These are phyloP conservation scores for Pangasianodon hypophthalmus DNA, from an alignment of 2,113 vertebrate genomes.

Conservation along the genomic window DNA sequence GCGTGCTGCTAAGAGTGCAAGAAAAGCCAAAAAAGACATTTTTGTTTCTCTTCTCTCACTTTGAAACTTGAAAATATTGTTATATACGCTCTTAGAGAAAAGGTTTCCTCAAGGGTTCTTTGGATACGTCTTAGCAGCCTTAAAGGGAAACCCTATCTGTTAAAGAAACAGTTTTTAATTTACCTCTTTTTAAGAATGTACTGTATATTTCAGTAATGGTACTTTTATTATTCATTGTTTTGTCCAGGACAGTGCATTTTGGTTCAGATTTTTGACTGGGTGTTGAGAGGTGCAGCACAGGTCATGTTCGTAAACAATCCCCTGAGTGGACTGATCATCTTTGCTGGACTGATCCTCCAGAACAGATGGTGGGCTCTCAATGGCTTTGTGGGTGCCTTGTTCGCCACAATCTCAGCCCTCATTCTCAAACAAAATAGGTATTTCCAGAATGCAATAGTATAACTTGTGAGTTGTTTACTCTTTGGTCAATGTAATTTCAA, in stretches of 20 bases:
- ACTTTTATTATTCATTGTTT: background rate
- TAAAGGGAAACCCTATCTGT: background rate
- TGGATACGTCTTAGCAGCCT: background rate
- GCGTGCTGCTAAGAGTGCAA: too few relatives aligned
- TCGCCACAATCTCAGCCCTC: constrained; percentile 89
- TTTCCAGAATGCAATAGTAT: background rate
- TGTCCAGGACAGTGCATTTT: constrained; percentile 82
- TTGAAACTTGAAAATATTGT: background rate
- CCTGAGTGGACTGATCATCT: constrained; percentile 86
- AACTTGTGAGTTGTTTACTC: background rate
- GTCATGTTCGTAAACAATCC: constrained; percentile 98
- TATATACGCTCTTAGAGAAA: background rate
- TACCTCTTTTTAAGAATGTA: background rate
- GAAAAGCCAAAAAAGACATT: too few relatives aligned
- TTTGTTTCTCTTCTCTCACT: too few relatives aligned
- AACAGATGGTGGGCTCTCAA: constrained; percentile 93
- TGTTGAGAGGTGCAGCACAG: constrained; percentile 89
- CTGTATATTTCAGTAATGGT: background rate
- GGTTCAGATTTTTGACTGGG: constrained; percentile 89
- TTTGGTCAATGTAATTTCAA: background rate
- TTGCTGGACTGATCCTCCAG: constrained; percentile 86
- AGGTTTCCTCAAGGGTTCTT: background rate
- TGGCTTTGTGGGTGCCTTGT: constrained; percentile 83
- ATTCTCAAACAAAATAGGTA: constrained; percentile 89
- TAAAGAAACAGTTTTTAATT: too few relatives aligned